phyloP scores from a whole-genome alignment of 2,113 vertebrate species.

The Vireo altiloquus region DNA sequence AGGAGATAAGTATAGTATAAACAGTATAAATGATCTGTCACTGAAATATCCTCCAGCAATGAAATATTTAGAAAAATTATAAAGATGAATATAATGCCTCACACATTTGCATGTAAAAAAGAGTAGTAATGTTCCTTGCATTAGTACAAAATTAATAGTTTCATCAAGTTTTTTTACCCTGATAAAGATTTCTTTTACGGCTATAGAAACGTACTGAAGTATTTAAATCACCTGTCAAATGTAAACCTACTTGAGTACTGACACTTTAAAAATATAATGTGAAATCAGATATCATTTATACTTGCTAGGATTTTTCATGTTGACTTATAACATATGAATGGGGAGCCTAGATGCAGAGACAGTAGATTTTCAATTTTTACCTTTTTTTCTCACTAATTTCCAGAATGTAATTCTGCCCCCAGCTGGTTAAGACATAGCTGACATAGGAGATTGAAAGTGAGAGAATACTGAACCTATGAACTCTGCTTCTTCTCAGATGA shows the following conservation, averaged over 20 bases:
- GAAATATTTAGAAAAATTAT: slow-evolving; percentile 64
- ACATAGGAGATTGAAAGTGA: slow-evolving; percentile 60
- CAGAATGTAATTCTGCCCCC: slow-evolving; percentile 97
- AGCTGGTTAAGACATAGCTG: slow-evolving; percentile 85
- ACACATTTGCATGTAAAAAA: slow-evolving; percentile 38
- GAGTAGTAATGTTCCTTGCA: slow-evolving; percentile 37
- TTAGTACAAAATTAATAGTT: slow-evolving; percentile 59
- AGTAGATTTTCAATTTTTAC: slow-evolving; percentile 58
- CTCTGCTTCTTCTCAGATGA: neutral
- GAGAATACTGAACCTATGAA: slow-evolving; percentile 45
- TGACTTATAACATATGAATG: slow-evolving; percentile 63
- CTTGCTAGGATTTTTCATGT: slow-evolving; percentile 65
- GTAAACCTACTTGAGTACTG: slow-evolving; percentile 52
- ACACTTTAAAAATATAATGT: slow-evolving; percentile 70
- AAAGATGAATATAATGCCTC: slow-evolving; percentile 38
- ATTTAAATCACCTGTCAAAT: slow-evolving; percentile 73
- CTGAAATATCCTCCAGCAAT: slow-evolving; percentile 10
- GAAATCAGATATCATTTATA: slow-evolving; percentile 66
- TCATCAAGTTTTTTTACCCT: slow-evolving; percentile 56
- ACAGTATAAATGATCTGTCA: slow-evolving; percentile 13
- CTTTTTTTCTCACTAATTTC: slow-evolving; percentile 68
- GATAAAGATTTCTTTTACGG: slow-evolving; percentile 36
- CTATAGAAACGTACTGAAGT: slow-evolving; percentile 65
- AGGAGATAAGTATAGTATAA: slow-evolving; percentile 43
- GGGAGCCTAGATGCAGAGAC: slow-evolving; percentile 32